Evolutionary conservation across 2,797 vertebrate species (phyloP).

Genomic region (Parotocinclus haroldoi): DNA sequence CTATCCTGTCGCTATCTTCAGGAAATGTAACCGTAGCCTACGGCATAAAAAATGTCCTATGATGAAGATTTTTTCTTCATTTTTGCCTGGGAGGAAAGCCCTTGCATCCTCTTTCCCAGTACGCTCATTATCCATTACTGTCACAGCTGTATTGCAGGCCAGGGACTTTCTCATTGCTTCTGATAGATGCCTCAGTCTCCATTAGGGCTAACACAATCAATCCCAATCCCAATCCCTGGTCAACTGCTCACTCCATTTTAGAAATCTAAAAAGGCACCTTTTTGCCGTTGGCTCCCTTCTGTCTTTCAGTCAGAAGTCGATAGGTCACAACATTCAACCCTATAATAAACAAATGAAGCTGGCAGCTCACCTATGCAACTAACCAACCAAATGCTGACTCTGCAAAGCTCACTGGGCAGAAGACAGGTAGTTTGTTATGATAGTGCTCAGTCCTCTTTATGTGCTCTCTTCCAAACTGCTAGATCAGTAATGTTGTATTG

Average conservation of each 20-base stretch:
- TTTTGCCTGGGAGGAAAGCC: conserved; percentile 9
- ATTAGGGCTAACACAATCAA: conserved; percentile 40
- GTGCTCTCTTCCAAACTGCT: background rate
- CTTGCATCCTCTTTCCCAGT: conserved; percentile 12
- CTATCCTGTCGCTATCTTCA: conserved; percentile 2
- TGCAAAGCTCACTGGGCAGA: conserved; percentile 7
- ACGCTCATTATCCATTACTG: conserved; percentile 18
- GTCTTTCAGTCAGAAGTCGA: conserved; percentile 17
- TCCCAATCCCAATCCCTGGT: conserved; percentile 33
- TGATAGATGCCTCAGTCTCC: conserved; percentile 30
- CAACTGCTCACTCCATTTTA: conserved; percentile 26
- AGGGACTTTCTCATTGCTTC: conserved; percentile 24
- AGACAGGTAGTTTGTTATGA: background rate
- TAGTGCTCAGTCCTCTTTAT: background rate
- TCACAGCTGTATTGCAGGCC: conserved; percentile 20
- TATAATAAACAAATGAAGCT: conserved; percentile 25
- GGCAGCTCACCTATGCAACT: conserved; percentile 22
- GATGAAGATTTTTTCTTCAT: conserved; percentile 16
- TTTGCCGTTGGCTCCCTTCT: conserved; percentile 25
- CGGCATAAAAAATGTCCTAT: conserved; percentile 8
- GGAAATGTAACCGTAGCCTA: conserved; percentile 1
- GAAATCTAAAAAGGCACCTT: conserved; percentile 21
- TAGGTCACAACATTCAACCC: conserved; percentile 38
- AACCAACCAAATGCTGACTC: conserved; percentile 5
- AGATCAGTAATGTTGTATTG: no score